Evolutionary conservation across 1,140 invertebrate genomes (phyloP).

Genomic region (Ephestia elutella): DNA sequence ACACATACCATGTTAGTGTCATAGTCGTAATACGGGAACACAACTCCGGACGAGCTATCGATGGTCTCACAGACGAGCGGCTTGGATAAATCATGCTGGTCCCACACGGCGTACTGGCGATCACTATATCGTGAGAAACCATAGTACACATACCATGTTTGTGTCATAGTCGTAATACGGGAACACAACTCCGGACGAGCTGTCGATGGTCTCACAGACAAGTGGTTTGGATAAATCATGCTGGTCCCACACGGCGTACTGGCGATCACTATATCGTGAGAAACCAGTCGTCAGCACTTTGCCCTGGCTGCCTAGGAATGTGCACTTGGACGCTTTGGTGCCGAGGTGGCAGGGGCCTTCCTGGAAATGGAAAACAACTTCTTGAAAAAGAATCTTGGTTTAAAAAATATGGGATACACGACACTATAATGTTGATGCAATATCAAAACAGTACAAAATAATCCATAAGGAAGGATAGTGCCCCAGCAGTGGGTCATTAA

Average conservation of each 20-base stretch:
- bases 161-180: slow-evolving; percentile 96
- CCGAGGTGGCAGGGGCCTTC: slow-evolving; percentile 90
- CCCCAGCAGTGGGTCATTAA: no score
- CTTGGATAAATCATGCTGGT: slow-evolving; percentile 83
- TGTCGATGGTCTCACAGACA: slow-evolving; percentile 89
- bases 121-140: slow-evolving; percentile 94
- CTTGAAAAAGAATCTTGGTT: no score
- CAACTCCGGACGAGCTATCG: slow-evolving; percentile 88
- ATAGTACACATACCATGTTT: slow-evolving; percentile 79
- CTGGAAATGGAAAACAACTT: slow-evolving; percentile 73
- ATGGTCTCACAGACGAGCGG: slow-evolving; percentile 89
- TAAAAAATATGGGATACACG: no score
- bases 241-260: slow-evolving; percentile 92
- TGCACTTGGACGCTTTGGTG: slow-evolving; percentile 91
- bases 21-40: slow-evolving; percentile 1
- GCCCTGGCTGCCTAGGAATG: slow-evolving; percentile 86
- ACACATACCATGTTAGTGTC: background rate
- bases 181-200: slow-evolving; percentile 93
- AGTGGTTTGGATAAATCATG: slow-evolving; percentile 85
- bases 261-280: slow-evolving; percentile 90
- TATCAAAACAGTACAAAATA: no score
- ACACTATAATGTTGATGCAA: no score
- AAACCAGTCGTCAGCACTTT: slow-evolving; percentile 92
- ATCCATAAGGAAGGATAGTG: slow-evolving; percentile 7
- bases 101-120: slow-evolving; percentile 92